Conservation (phyloP, 2,797 vertebrate species). For the Sandelia bainsii region DNA sequence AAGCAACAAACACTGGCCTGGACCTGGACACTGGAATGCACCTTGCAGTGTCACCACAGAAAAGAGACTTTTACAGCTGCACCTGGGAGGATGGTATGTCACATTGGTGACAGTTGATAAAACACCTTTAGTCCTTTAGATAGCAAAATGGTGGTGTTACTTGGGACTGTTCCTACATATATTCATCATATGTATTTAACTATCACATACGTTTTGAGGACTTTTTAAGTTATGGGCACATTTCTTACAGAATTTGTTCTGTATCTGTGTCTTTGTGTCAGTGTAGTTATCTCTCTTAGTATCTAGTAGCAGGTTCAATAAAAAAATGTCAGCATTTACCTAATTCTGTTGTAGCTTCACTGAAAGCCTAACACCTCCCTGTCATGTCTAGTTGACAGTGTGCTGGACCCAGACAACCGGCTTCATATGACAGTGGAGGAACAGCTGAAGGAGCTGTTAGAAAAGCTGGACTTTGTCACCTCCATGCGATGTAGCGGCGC, state of each 20-base stretch:
- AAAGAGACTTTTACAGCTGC: constrained; percentile 92
- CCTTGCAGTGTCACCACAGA: constrained; percentile 90
- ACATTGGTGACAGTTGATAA: background rate
- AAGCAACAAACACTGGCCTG: constrained; percentile 92
- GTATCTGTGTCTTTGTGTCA: background rate
- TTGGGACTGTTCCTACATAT: too few relatives aligned
- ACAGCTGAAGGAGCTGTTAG: constrained; percentile 94
- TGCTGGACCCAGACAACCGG: constrained; percentile 92
- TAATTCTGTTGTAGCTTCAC: background rate
- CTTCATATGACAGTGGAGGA: constrained; percentile 92
- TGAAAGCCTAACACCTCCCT: background rate
- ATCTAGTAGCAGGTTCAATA: background rate
- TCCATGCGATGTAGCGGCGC: constrained; percentile 93
- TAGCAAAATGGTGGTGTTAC: background rate
- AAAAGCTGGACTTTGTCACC: constrained; percentile 93
- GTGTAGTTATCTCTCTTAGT: background rate
- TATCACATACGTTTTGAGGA: background rate
- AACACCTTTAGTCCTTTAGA: background rate
- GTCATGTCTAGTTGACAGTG: constrained; percentile 89
- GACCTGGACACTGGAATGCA: constrained; percentile 92
- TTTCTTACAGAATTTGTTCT: background rate
- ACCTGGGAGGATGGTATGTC: constrained; percentile 96
- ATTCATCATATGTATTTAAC: too few relatives aligned
- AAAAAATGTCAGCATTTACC: background rate
- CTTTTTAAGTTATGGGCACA: background rate